phyloP scores from a whole-genome alignment of 2,113 vertebrate species.

The Myrmecobius fasciatus region DNA sequence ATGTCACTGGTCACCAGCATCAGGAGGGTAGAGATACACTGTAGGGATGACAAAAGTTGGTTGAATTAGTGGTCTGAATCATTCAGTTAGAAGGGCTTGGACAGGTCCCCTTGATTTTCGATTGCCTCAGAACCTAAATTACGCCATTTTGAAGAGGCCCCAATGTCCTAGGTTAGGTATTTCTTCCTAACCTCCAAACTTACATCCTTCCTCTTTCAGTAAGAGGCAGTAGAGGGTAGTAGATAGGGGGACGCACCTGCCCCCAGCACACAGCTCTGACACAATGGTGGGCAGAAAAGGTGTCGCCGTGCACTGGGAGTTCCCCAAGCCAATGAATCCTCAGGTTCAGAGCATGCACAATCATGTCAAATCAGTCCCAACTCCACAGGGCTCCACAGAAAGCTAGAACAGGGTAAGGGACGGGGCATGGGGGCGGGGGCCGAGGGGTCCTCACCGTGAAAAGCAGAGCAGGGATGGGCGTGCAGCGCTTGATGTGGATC shows the following conservation, averaged over 20 bases:
- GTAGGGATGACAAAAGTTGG: neutral
- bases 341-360: neutral
- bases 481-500: slow-evolving; percentile 93
- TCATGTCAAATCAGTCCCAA: neutral
- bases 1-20: slow-evolving; percentile 97
- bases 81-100: neutral
- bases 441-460: slow-evolving; percentile 89
- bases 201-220: too few species aligned
- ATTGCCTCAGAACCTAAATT: neutral
- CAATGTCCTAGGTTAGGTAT: too few species aligned
- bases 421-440: too few species aligned
- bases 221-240: neutral
- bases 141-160: too few species aligned
- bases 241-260: neutral
- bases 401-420: neutral
- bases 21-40: slow-evolving; percentile 93
- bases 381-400: neutral
- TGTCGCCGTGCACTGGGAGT: neutral
- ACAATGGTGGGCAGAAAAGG: neutral
- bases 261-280: neutral
- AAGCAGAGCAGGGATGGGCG: slow-evolving; percentile 93
- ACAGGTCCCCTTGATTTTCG: neutral
- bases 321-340: neutral
- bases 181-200: too few species aligned
- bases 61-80: neutral